phyloP scores from a whole-genome alignment of 2,888 invertebrate genomes.

The Sceliomorpha sp. region DNA sequence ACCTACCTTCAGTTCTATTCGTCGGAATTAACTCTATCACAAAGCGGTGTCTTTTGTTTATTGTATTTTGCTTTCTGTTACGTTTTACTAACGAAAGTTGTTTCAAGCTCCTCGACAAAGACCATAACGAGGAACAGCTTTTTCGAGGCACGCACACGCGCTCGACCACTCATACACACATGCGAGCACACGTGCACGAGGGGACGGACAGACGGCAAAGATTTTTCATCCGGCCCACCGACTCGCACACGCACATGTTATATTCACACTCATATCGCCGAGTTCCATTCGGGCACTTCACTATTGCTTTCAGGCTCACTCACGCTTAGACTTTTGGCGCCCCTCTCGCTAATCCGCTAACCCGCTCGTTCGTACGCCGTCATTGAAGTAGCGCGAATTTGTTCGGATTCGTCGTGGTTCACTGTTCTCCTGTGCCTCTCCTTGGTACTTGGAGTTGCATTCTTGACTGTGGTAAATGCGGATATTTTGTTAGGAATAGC shows the following conservation, averaged over 20 bases:
- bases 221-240: conserved; percentile 1
- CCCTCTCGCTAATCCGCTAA: conserved; percentile 34
- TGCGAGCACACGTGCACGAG: conserved; percentile 18
- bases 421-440: conserved; percentile 4
- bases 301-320: conserved; percentile 37
- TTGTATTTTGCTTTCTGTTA: conserved; percentile 38
- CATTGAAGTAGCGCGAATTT: conserved; percentile 7
- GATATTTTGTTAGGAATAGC: no score
- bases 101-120: conserved; percentile 58
- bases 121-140: conserved; percentile 26
- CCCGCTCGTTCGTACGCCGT: conserved; percentile 6
- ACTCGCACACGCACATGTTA: neutral
- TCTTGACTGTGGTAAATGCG: no score
- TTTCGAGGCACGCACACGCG: conserved; percentile 42
- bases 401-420: conserved; percentile 8
- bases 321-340: conserved; percentile 22
- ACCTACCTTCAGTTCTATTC: no score
- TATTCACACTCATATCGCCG: neutral
- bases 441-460: no score
- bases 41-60: conserved; percentile 18
- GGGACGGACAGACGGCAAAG: conserved; percentile 2
- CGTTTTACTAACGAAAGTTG: conserved; percentile 58
- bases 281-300: conserved; percentile 27
- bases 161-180: conserved; percentile 28
- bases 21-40: no score